Base-by-base conservation (phyloP, 35 echinoderm and acorn worm genomes). In the Lytechinus variegatus region DNA sequence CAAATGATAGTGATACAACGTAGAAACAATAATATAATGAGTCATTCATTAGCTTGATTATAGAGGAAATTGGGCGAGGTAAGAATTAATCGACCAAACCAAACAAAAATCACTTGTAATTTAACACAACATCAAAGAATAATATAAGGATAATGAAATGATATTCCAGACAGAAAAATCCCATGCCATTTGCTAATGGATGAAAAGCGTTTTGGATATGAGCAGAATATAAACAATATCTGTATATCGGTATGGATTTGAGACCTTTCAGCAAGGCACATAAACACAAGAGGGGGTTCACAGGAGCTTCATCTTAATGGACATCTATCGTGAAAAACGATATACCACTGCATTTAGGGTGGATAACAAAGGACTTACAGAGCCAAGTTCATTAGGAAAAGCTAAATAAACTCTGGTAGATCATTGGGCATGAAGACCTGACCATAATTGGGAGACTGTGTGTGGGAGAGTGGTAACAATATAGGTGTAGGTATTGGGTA, bases 341-440 rank as follows among this genome's bases (percentile, higher is more conserved):
- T 79, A 79, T 79, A 79, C 66, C 66, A 5, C 66, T 79, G 66
- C 28, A 44, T 52, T 90, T 90, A 52, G 88, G 52, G 9, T 12
- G 88, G 88, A 90, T 90, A 90, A 93, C 33, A 93, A 12, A 55
- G 52, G 52, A 53, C 27, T 93, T 93, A 57, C 54, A 54, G 53
- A 93, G n/a, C 28, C 52, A 57, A 93, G 92, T 93, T 93, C 92
- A 93, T 93, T 93, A 93, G 92, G 54, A 54, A 27, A 93, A 93
- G 55, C 92, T 93, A 93, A 93, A 93, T 57, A 93, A 93, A 93
- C 92, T 57, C 33, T 54, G 66, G 16, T 24, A 79, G 66, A 79
- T 79, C 66, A 79, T 79, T 4, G 19, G 66, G 66, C 19, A 79
- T 79, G 14, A 24, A 79, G 66, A 79, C 19, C 19, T 19, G 66